Evolutionary conservation across 2,888 invertebrate genomes (phyloP).

Genomic region (Nemurella pictetii): DNA sequence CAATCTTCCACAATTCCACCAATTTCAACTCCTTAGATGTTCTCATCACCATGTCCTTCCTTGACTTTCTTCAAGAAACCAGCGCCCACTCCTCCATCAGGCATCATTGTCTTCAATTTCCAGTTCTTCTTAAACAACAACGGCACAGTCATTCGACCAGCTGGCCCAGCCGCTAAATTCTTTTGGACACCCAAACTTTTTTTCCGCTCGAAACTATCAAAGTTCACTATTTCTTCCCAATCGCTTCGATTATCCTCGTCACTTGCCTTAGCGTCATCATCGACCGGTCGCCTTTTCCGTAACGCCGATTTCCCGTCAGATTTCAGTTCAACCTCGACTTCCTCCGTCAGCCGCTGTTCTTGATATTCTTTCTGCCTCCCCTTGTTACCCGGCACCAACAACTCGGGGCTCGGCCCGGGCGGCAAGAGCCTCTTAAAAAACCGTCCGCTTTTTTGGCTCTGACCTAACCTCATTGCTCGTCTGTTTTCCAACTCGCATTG

Average conservation of each 20-base stretch:
- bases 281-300: background rate
- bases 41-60: too few species aligned
- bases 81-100: too few species aligned
- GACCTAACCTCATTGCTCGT: slow-evolving; percentile 15
- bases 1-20: too few species aligned
- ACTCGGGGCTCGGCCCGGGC: background rate
- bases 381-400: background rate
- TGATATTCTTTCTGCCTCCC: background rate
- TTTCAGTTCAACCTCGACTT: background rate
- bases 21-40: too few species aligned
- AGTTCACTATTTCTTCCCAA: background rate
- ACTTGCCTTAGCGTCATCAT: background rate
- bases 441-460: background rate
- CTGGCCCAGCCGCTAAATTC: too few species aligned
- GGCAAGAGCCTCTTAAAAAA: slow-evolving; percentile 8
- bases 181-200: background rate
- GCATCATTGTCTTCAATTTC: background rate
- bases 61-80: too few species aligned
- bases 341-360: background rate
- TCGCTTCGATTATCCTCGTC: background rate
- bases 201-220: background rate
- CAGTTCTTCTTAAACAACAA: background rate
- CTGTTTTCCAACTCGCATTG: slow-evolving; percentile 17
- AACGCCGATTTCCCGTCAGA: background rate
- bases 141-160: too few species aligned